Evolutionary conservation across 2,113 vertebrate species (phyloP), one percentile per base, ranked within the genome.

Genomic region (Daboia siamensis): DNA sequence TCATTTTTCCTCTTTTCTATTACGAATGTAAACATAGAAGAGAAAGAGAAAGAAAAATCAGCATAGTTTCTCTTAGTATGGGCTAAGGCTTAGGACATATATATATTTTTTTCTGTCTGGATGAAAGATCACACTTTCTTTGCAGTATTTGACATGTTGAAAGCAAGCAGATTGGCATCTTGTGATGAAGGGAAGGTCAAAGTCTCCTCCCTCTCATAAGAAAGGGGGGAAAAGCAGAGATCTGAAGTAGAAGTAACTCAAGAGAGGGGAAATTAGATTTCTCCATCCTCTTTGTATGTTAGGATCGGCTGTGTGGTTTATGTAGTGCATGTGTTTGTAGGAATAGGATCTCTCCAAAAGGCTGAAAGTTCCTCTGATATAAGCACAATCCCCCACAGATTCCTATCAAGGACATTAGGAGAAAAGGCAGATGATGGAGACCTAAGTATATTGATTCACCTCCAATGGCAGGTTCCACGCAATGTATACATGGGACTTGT

Each of bases 381-480:
- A 74, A 5, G 2, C n/a, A 74, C 15, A 39, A 13, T 33, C n/a
- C n/a, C 69, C 1, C 69, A 74, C n/a, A 74, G 69, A 74, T 74
- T 74, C 15, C 17, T 5, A 33, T 5, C n/a, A 74, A 33, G 69
- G 17, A 9, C 69, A 80, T 48, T 48, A 85, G 9, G 84, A 24
- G 84, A 86, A 2, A 80, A 80, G 69, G 69, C 33, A 80, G 17
- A 39, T 17, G 17, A 51, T 29, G 24, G 46, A 51, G 55, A 21
- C 5, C 8, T 23, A 90, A 1, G 24, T 59, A 24, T 29, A 3
- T 21, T 23, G 23, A 26, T 0, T 0, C 97, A 99, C 99, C 98
- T 99, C 98, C 95, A 99, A 97, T 0, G 99, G 99, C 95, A 99
- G 98, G 96, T 99, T 99, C 99, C 99, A 99, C 0, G 99, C 99